Base-by-base conservation (phyloP, 2,888 invertebrate species). In the Zhuqinia jingwanae region DNA sequence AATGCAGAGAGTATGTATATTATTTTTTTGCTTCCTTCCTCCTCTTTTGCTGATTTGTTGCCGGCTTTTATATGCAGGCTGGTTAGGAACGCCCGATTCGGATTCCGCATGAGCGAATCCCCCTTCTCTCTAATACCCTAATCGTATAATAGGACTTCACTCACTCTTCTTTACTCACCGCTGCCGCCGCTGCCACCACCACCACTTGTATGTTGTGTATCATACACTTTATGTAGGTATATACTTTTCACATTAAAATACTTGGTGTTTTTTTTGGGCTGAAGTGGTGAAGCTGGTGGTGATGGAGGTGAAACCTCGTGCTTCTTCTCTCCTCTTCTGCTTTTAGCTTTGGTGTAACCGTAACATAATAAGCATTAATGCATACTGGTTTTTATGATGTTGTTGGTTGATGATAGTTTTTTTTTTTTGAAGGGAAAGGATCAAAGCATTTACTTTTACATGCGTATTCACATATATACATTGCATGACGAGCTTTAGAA, bases 101-200 rank as follows among this genome's bases (percentile, higher is more conserved):
- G 90, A 90, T 89, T 90, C 89, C 90, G 90, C 90, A 90, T 90
- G 90, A 89, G 90, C 90, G 89, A 90, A 90, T 90, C 88, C 88
- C 79, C 88, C 77, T 36, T 84, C 75, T 82, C 68, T 76, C 87
- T 79, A 88, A 88, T 89, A 87, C 89, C 80, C 88, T 90, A 90
- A 90, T 90, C 90, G 90, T 80, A 90, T 90, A 89, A 90, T 88
- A 82, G 88, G 88, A 87, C 88, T 88, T 80, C 70, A 78, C 47
- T 68, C 63, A 27, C 13, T n/a, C n/a, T 68, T 27, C 53, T 73
- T 85, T 78, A 85, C 30, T 73, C 77, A 85, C 84, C 53, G 63
- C 30, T 68, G 15, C 15, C 15, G 17, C 60, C 45, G 25, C 45
- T 30, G 63, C 79, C 36, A 65, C 78, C 56, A 36, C 79, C 36